Evolutionary conservation across 2,113 vertebrate genomes (phyloP), one percentile per base, ranked within the genome.

Genomic region (Hystrix brachyura): DNA sequence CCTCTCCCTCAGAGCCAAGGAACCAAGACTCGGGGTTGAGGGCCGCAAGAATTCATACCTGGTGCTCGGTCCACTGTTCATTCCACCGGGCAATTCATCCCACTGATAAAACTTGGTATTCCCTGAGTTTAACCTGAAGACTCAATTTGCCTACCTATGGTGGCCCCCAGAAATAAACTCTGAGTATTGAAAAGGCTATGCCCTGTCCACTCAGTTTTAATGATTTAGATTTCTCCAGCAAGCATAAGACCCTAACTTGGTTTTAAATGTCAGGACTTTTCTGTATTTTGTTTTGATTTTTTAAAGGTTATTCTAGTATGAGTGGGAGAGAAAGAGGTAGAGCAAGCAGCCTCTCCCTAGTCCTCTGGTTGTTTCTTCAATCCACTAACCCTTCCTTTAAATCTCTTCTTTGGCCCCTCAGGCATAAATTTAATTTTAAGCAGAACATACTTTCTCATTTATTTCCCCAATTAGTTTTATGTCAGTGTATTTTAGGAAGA

Each of bases 211-310:
- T 25, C 18, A 62, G 34, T 96, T 97, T 90, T 95, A 98, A 95
- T 88, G 83, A 93, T 85, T 92, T 93, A 91, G n/a, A 91, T 95
- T 90, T 97, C 84, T 87, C 89, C 17, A 93, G 78, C 57, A 96
- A 96, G 71, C 48, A 48, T 84, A 91, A 94, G 65, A 84, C 10
- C 38, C n/a, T 60, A 81, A 85, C n/a, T 92, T 95, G 48, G 48
- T 94, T 97, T 98, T 95, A 97, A 98, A 98, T 96, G 97, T 96
- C 97, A 98, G 60, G 55, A 84, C 59, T 96, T 94, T 59, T 76
- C 80, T 90, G 25, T 79, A 84, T 94, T 96, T 97, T 90, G 85
- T 97, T 98, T 97, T 95, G 94, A 96, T 78, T 94, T 76, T 96
- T 95, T 87, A 96, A 97, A 98, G 96, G 96, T 96, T 97, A 96